These are phyloP conservation scores for Bombyx huttoni DNA, from an alignment of 2,888 invertebrate species.

Conservation along the genomic window DNA sequence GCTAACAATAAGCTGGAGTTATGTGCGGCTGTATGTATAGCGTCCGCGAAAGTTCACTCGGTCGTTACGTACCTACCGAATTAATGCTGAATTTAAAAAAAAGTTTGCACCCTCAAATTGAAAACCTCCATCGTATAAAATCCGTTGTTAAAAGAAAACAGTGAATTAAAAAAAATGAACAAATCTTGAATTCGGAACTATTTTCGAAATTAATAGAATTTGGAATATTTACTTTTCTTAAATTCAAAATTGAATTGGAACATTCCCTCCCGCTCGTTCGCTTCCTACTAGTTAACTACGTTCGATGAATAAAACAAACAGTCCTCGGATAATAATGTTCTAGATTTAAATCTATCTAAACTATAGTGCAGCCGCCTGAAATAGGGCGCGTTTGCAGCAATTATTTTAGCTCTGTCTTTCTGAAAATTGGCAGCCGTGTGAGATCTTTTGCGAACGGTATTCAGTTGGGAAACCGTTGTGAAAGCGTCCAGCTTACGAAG, in stretches of 20 bases:
- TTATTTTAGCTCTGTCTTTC: slow-evolving; percentile 72
- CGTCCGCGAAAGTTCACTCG: no score
- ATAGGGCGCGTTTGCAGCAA: slow-evolving; percentile 69
- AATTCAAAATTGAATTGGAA: slow-evolving; percentile 2
- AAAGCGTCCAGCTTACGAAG: slow-evolving; percentile 32
- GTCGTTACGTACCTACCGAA: no score
- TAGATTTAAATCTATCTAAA: slow-evolving; percentile 63
- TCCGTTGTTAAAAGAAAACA: no score
- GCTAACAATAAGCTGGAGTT: no score
- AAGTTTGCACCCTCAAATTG: no score
- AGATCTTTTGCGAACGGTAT: slow-evolving; percentile 65
- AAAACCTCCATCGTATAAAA: no score
- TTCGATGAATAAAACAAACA: slow-evolving; percentile 27
- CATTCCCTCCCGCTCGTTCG: slow-evolving; percentile 5
- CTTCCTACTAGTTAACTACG: no score
- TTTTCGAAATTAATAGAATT: no score
- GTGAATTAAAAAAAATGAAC: no score
- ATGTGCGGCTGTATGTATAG: no score
- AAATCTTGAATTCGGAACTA: no score
- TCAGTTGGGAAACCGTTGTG: slow-evolving; percentile 69
- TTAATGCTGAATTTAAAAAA: no score
- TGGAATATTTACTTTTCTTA: background rate
- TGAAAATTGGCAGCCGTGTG: slow-evolving; percentile 70
- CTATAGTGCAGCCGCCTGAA: slow-evolving; percentile 54
- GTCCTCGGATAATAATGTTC: slow-evolving; percentile 41